A percentile compares a stretch with the other conserved stretches of the same genome.
Evolutionary conservation across 2,113 vertebrate species (phyloP).

Genomic region (Hylia prasina): DNA sequence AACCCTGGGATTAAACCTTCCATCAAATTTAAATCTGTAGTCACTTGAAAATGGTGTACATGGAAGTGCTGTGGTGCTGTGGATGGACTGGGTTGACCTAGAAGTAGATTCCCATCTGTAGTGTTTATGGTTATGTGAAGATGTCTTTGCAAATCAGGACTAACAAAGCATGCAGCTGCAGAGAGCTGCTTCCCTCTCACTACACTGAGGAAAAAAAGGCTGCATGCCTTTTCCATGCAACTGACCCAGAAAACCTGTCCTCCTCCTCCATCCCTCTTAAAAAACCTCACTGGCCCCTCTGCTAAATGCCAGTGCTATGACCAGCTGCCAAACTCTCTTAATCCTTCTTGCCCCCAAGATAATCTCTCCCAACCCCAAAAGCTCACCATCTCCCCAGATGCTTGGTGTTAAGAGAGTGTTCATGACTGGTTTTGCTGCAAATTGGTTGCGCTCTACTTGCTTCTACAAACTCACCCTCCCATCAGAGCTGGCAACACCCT

Average conservation of each 20-base stretch:
- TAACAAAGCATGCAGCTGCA: conserved; percentile 31
- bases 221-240: not conserved
- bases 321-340: conserved; percentile 47
- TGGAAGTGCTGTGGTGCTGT: not conserved
- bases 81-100: conserved; percentile 48
- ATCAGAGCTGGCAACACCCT: conserved; percentile 22
- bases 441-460: conserved; percentile 7
- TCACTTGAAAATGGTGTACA: not conserved
- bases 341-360: conserved; percentile 20
- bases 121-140: conserved; percentile 45
- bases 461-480: not conserved
- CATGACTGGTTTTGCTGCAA: not conserved
- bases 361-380: conserved; percentile 52
- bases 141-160: conserved; percentile 45
- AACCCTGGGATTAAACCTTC: conserved; percentile 20
- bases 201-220: not conserved
- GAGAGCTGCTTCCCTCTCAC: not conserved
- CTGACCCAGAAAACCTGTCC: conserved; percentile 53
- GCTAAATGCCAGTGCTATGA: not conserved
- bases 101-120: conserved; percentile 43
- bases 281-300: not conserved
- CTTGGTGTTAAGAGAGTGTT: not conserved
- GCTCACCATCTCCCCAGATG: not conserved
- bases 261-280: not conserved
- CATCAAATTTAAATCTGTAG: not conserved